Evolutionary conservation across 2,113 vertebrate genomes (phyloP), one percentile per base, ranked within the genome.

Genomic region (Amazona guildingii): DNA sequence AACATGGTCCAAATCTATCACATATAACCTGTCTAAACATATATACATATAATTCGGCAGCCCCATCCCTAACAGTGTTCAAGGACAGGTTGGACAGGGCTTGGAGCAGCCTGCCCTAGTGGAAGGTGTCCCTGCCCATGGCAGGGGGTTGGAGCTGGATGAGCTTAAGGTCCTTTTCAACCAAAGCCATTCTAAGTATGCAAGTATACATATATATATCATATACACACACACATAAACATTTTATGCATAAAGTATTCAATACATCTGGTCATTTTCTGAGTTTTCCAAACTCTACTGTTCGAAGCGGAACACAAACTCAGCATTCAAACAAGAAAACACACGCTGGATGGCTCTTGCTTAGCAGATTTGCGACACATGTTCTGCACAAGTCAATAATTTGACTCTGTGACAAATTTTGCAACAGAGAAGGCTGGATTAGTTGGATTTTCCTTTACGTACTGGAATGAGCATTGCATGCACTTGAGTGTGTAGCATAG

Each of bases 401-500:
- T 66, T 48, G 33, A 64, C 44, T 63, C 20, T 61, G 41, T 78
- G 59, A 91, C 90, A 69, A 66, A 69, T 43, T 41, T 63, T 62
- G 55, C 67, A 37, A 11, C 35, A 37, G 41, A 31, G 39, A 49
- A 74, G 29, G 49, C 48, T 93, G 79, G 20, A 63, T 90, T 33
- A 41, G 68, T 25, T 61, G 43, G 62, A 24, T 57, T 92, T 78
- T 95, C 63, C 52, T 88, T 86, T 64, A 35, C 0, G 2, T 54
- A 41, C 13, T 84, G 59, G 27, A 95, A 90, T 48, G 75, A 86
- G 35, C 37, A 33, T 52, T 10, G 57, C 57, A 35, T 59, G 57
- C 13, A 8, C 15, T 51, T 73, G 29, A 37, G 27, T 15, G 13
- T 20, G 6, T 24, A 63, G 28, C 0, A 1, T 2, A 69, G 10